Base-by-base conservation (phyloP, 2,113 vertebrate species). In the Forbesichthys agassizii region DNA sequence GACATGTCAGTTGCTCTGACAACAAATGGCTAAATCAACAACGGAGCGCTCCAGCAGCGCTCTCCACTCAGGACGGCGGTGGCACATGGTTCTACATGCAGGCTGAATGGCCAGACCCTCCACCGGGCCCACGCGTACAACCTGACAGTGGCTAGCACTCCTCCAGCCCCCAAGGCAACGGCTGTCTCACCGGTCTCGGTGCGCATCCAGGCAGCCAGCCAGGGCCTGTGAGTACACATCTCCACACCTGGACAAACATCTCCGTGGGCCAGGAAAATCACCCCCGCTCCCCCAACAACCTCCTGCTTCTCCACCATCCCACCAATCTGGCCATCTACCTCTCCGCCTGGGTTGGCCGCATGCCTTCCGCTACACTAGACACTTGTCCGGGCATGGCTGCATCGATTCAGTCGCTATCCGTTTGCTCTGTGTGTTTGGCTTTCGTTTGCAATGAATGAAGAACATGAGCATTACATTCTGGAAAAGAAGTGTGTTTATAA, bases 241-340 rank as follows among this genome's bases (percentile, higher is more conserved):
- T 86, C 90, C 86, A 91, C 92, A 92, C 87, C 89, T 92, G 89
- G 89, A 87, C 88, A 93, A 92, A 92, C 81, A 92, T 63, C 66
- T 16, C 33, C 61, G 71, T 65, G 51, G 46, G 86, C 89, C 88
- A 88, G 88, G 76, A 88, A 90, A 89, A 89, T 86, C 84, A 88
- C 73, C 72, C 77, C 69, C 77, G 74, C 64, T 66, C 64, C 16
- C 51, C 82, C 66, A 78, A 63, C 67, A 87, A 49, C 58, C 48
- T 75, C 81, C 74, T 11, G 20, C 7, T 11, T 11, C 56, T 4
- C 4, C 11, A 7, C 56, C 68, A 81, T 75, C 74, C 52, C 74
- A 73, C 74, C 65, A 69, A 63, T 68, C 66, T 10, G 9, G 53
- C 69, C 82, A 64, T 73, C 78, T 71, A 59, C 61, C 68, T 48